phyloP scores from a whole-genome alignment of 2,888 invertebrate genomes.

The Agriotes lineatus region DNA sequence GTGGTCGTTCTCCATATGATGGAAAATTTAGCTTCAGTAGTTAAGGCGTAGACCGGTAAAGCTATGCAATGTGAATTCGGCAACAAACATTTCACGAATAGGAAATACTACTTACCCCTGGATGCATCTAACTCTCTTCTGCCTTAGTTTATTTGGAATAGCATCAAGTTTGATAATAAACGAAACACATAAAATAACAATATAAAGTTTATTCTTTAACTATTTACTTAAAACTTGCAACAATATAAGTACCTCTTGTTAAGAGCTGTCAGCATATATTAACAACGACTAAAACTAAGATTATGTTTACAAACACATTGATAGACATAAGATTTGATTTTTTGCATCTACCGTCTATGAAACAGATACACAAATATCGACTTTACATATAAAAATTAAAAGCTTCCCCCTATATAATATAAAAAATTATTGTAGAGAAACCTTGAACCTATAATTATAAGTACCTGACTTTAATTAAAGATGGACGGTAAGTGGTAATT shows the following conservation, averaged over 20 bases:
- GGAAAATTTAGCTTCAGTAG: too few relatives aligned
- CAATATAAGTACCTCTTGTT: constrained; percentile 34
- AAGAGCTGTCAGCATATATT: constrained; percentile 36
- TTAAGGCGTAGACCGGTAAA: too few relatives aligned
- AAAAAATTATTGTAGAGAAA: not conserved
- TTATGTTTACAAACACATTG: constrained; percentile 40
- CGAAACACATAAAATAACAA: constrained; percentile 29
- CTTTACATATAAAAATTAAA: constrained; percentile 2
- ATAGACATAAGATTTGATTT: constrained; percentile 32
- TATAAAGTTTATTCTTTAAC: constrained; percentile 40
- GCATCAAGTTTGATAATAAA: not conserved
- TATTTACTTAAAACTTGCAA: constrained; percentile 40
- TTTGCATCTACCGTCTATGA: constrained; percentile 20
- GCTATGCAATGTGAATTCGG: too few relatives aligned
- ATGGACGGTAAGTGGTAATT: constrained; percentile 40
- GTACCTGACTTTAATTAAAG: constrained; percentile 35
- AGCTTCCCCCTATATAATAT: not conserved
- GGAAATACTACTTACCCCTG: too few relatives aligned
- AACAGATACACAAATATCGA: constrained; percentile 20
- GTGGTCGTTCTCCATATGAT: too few relatives aligned
- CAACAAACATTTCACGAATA: too few relatives aligned
- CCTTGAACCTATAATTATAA: constrained; percentile 16
- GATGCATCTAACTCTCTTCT: too few relatives aligned
- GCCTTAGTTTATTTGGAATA: too few relatives aligned
- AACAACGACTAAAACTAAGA: constrained; percentile 42